These are phyloP conservation scores for Marmota flaviventris DNA, from an alignment of 2,113 vertebrate species.

Conservation along the genomic window DNA sequence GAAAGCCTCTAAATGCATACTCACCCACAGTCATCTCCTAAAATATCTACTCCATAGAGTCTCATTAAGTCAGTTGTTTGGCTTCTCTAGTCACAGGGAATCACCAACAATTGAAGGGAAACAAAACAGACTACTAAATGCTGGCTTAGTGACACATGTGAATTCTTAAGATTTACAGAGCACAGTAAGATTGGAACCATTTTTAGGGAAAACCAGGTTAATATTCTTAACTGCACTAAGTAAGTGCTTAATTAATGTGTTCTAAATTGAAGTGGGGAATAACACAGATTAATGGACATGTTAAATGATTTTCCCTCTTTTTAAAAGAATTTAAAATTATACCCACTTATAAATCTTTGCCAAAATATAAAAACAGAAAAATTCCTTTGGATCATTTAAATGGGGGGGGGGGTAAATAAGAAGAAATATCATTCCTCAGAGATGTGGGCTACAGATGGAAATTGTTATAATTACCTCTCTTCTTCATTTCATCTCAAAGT, in stretches of 20 bases:
- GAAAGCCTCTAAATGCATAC: not conserved
- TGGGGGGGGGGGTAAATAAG: not conserved
- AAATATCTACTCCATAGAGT: not conserved
- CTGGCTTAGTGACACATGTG: not conserved
- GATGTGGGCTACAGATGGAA: not conserved
- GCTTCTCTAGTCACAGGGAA: not conserved
- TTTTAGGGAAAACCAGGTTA: not conserved
- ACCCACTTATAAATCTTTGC: slow-evolving; percentile 30
- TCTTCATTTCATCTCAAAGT: not conserved
- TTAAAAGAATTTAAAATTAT: slow-evolving; percentile 33
- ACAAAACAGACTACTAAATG: not conserved
- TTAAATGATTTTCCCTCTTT: slow-evolving; percentile 21
- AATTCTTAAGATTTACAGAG: not conserved
- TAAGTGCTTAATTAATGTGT: not conserved
- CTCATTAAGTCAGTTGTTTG: not conserved
- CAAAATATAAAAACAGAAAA: slow-evolving; percentile 12
- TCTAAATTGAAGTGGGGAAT: slow-evolving; percentile 20
- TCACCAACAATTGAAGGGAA: not conserved
- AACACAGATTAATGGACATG: not conserved
- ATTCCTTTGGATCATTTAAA: not conserved
- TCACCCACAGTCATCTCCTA: not conserved
- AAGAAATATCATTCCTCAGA: not conserved
- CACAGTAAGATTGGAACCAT: not conserved
- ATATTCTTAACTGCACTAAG: not conserved
- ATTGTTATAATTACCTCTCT: not conserved